phyloP scores from a whole-genome alignment of 92 coral and sea anemone genomes.

The Palythoa grandiflora region DNA sequence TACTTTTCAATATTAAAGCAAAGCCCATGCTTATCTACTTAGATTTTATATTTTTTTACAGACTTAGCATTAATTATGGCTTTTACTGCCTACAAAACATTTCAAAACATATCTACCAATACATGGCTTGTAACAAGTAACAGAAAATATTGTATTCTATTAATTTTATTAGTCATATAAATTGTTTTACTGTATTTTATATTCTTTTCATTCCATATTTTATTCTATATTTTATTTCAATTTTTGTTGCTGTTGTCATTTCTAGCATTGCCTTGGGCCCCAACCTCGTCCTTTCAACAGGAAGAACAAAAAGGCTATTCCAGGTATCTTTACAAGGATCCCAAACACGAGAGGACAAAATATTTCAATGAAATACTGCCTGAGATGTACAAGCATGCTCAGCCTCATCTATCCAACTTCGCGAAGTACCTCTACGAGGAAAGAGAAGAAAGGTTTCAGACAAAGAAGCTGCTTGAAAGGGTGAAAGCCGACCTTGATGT shows the following conservation, averaged over 20 bases:
- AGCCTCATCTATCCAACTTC: conserved; percentile 51
- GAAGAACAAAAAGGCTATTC: conserved; percentile 34
- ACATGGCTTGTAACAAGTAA: conserved; percentile 13
- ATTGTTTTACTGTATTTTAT: neutral
- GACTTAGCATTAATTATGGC: conserved; percentile 5
- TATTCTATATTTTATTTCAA: conserved; percentile 5
- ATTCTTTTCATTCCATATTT: neutral
- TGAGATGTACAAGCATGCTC: conserved; percentile 63
- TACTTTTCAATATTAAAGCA: conserved; percentile 18
- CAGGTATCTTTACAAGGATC: conserved; percentile 42
- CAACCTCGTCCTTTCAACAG: conserved; percentile 5
- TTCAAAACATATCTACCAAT: conserved; percentile 14
- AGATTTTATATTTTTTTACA: conserved; percentile 15
- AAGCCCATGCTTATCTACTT: conserved; percentile 19
- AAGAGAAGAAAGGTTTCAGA: conserved; percentile 66
- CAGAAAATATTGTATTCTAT: conserved; percentile 10
- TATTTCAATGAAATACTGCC: conserved; percentile 57
- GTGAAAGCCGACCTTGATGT: conserved; percentile 48
- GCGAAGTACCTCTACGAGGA: conserved; percentile 60
- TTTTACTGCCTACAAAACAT: conserved; percentile 1
- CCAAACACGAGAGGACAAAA: conserved; percentile 57
- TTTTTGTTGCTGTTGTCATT: neutral
- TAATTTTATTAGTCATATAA: neutral
- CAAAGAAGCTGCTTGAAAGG: conserved; percentile 57
- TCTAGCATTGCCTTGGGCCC: conserved; percentile 42